Evolutionary conservation across 1,140 invertebrate species (phyloP), one percentile per base, ranked within the genome.

Genomic region (Ips typographus): DNA sequence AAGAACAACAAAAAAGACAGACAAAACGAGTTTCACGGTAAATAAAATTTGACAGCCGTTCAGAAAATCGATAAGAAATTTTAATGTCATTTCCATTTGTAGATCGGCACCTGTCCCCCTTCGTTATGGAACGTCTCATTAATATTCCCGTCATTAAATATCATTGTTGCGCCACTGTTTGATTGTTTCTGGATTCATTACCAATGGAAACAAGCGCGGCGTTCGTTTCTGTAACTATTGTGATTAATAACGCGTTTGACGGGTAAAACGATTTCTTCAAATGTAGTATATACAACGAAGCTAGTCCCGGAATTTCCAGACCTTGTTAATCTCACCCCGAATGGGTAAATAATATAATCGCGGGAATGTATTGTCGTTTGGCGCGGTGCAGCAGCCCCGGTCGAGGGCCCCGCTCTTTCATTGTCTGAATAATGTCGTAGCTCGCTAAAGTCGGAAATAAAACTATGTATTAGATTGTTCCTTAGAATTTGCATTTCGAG

Each of bases 261-360:
- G 44, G 6, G 22, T 49, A 49, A 49, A 49, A 49, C 44, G 22
- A 49, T 49, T 49, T 49, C 44, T 49, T 49, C 44, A 22, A 49
- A 1, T 49, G 44, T 8, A 49, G 7, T 49, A 49, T 49, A 49
- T 49, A 49, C 7, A 2, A 49, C 44, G 22, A 49, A 49, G 44
- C 7, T 22, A 22, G 22, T 22, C 44, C 44, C 44, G 44, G 44
- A 49, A 49, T 49, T 49, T 49, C 22, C 22, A 22, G 22, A 22
- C 44, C 22, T 22, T 49, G 44, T 49, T 49, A 49, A 49, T 49
- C 44, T 49, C 44, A 47, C 52, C 37, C 52, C 37, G 5, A 55
- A 55, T 55, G 52, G 52, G 6, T 55, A 55, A 55, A 55, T 55
- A 55, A 55, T 55, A 55, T 55, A 55, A 55, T 55, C 52, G 8